A percentile compares a stretch with the other conserved stretches of the same genome.
Conservation (phyloP, 2,888 invertebrate species). For the Leucania comma region DNA sequence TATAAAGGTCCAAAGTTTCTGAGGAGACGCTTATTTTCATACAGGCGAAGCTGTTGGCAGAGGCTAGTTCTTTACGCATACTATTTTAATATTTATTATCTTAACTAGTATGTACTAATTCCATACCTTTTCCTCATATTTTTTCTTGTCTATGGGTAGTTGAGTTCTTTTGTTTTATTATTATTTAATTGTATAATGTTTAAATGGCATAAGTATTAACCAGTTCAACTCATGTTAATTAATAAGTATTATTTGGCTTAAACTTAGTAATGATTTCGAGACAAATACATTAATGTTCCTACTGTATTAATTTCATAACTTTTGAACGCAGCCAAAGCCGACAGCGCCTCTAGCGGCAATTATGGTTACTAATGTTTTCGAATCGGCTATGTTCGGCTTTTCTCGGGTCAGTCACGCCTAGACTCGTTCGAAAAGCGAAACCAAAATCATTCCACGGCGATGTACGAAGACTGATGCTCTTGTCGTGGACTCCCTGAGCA, state of each 20-base stretch:
- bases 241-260: neutral
- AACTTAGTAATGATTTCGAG: neutral
- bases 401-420: conserved; percentile 89
- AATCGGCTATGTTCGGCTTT: conserved; percentile 83
- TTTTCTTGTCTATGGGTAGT: neutral
- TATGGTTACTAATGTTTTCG: conserved; percentile 32
- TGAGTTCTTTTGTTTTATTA: neutral
- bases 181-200: neutral
- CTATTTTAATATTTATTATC: too few species aligned
- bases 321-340: conserved; percentile 63
- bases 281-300: neutral
- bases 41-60: too few species aligned
- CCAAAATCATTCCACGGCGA: conserved; percentile 89
- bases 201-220: neutral
- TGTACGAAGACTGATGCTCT: conserved; percentile 89
- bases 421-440: conserved; percentile 90
- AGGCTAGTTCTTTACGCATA: too few species aligned
- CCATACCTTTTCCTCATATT: neutral
- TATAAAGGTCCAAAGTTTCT: too few species aligned
- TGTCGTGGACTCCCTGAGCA: conserved; percentile 86
- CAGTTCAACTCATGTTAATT: neutral
- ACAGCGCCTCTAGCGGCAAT: conserved; percentile 78
- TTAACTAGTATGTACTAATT: too few species aligned
- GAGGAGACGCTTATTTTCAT: too few species aligned
- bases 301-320: neutral